phyloP scores from a whole-genome alignment of 2,888 invertebrate species.

The Resseliella maxima region DNA sequence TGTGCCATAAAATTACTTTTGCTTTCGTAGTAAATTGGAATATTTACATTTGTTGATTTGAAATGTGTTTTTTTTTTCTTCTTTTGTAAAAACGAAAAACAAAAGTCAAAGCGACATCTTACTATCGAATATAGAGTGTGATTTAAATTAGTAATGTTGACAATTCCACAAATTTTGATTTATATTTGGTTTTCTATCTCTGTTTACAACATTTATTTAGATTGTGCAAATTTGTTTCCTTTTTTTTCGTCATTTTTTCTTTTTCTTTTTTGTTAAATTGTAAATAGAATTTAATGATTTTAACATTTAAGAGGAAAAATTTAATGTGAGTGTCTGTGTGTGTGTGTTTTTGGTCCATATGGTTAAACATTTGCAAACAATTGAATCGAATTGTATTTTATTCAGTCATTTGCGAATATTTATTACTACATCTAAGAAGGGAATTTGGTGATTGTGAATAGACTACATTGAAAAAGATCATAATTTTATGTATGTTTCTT shows the following conservation, averaged over 20 bases:
- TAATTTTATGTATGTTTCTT: too few species aligned
- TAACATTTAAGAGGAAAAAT: slow-evolving; percentile 1
- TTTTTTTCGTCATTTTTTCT: too few species aligned
- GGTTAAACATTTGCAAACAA: neutral
- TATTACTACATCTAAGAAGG: neutral
- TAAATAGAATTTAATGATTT: neutral
- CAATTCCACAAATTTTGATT: neutral
- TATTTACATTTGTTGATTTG: too few species aligned
- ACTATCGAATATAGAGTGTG: too few species aligned
- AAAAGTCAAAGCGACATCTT: too few species aligned
- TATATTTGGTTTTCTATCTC: neutral
- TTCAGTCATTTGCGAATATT: neutral
- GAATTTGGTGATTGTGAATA: too few species aligned
- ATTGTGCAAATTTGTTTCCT: neutral
- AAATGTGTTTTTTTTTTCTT: too few species aligned
- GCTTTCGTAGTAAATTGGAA: too few species aligned
- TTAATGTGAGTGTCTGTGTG: neutral
- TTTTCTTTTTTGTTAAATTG: too few species aligned
- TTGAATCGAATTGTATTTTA: neutral
- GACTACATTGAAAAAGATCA: too few species aligned
- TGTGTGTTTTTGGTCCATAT: slow-evolving; percentile 15
- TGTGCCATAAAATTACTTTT: too few species aligned
- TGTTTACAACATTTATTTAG: neutral
- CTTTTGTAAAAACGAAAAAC: too few species aligned
- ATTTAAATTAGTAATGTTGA: neutral